Evolutionary conservation across 2,797 vertebrate genomes (phyloP).

Genomic region (Tragopan temminckii): DNA sequence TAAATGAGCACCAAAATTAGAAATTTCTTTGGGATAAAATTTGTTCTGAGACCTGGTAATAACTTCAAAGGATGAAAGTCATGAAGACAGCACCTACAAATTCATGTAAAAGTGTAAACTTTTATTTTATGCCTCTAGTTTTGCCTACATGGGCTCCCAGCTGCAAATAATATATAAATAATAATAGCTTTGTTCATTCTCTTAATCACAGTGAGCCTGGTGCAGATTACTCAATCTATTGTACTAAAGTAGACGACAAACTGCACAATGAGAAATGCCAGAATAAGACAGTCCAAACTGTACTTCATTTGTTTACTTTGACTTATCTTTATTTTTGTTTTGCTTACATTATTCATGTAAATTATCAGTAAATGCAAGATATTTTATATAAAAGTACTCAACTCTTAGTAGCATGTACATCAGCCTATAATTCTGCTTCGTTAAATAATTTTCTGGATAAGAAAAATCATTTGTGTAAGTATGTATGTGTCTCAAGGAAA

Average conservation of each 20-base stretch:
- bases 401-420: not conserved
- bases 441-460: not conserved
- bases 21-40: not conserved
- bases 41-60: not conserved
- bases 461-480: not conserved
- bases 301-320: not conserved
- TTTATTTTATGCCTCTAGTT: not conserved
- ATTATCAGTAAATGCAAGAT: not conserved
- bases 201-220: not conserved
- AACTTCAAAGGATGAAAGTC: not conserved
- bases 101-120: not conserved
- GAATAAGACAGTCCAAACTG: not conserved
- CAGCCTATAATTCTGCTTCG: not conserved
- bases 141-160: not conserved
- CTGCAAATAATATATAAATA: rapidly evolving
- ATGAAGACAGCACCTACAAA: not conserved
- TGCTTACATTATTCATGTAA: not conserved
- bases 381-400: not conserved
- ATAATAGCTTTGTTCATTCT: not conserved
- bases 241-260: not conserved
- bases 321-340: not conserved
- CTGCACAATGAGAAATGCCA: not conserved
- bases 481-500: not conserved
- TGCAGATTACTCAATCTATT: not conserved
- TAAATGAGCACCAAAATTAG: not conserved